Percentiles rank a stretch among this genome's conserved stretches.
Evolutionary conservation across 2,888 invertebrate species (phyloP).

Genomic region (Sericinus montela): DNA sequence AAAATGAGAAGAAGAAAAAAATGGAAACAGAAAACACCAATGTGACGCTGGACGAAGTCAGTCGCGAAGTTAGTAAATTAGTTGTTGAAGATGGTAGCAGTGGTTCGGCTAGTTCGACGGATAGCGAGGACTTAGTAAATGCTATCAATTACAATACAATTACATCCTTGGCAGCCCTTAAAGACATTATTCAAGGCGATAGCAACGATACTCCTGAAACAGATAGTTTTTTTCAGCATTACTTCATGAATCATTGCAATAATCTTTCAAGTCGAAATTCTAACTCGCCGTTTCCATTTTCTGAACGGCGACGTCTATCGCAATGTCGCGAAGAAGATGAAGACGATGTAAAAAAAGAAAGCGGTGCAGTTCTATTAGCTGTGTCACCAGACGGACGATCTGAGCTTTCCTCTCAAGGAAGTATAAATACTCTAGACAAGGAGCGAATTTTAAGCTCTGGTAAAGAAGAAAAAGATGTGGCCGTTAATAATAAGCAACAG

Average conservation of each 20-base stretch:
- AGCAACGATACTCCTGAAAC: slow-evolving; percentile 77
- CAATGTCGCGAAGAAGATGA: slow-evolving; percentile 93
- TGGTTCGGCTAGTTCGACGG: slow-evolving; percentile 74
- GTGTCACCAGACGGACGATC: slow-evolving; percentile 32
- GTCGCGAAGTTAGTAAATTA: slow-evolving; percentile 38
- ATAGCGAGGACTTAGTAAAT: slow-evolving; percentile 82
- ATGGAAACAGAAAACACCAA: slow-evolving; percentile 35
- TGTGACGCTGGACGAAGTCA: slow-evolving; percentile 36
- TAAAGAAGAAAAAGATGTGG: slow-evolving; percentile 3
- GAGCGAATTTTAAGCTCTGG: slow-evolving; percentile 19
- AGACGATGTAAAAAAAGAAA: slow-evolving; percentile 79
- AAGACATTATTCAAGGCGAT: slow-evolving; percentile 82
- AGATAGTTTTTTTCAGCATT: slow-evolving; percentile 84
- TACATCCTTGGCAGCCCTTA: slow-evolving; percentile 82
- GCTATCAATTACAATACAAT: slow-evolving; percentile 86
- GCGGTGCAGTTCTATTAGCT: slow-evolving; percentile 33
- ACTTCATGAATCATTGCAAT: slow-evolving; percentile 86
- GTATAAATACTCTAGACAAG: slow-evolving; percentile 27
- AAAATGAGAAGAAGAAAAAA: slow-evolving; percentile 71
- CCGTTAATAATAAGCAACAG: slow-evolving; percentile 16
- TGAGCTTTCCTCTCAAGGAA: slow-evolving; percentile 32
- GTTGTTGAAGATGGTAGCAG: slow-evolving; percentile 37
- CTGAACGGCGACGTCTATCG: slow-evolving; percentile 84
- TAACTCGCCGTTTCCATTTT: slow-evolving; percentile 69
- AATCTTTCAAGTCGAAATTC: slow-evolving; percentile 81